A percentile compares a stretch with the other conserved stretches of the same genome.
These are phyloP conservation scores for Pteronotus mesoamericanus DNA, from an alignment of 2,797 vertebrate species.

Conservation along the genomic window DNA sequence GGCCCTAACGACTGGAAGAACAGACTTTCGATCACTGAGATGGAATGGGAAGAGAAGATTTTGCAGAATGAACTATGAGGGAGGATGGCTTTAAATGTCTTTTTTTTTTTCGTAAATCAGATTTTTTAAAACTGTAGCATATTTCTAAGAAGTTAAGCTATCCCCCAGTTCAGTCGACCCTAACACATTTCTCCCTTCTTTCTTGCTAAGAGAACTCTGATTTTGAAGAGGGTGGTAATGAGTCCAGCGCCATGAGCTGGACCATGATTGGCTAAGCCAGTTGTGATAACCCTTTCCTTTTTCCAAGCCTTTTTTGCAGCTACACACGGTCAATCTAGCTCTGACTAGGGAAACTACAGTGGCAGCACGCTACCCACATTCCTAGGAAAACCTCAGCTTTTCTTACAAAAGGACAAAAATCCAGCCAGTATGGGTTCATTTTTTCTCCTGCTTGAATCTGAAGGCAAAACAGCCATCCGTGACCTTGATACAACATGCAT, in stretches of 20 bases:
- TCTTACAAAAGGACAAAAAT: neutral
- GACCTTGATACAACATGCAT: neutral
- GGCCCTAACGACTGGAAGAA: neutral
- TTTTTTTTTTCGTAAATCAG: neutral
- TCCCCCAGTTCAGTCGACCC: neutral
- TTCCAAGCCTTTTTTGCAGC: neutral
- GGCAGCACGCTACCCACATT: neutral
- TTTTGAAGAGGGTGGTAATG: neutral
- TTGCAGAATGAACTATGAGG: neutral
- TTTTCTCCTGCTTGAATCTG: neutral
- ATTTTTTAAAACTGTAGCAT: neutral
- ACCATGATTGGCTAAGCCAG: neutral
- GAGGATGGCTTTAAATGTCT: neutral
- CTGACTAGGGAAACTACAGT: neutral
- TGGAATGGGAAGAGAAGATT: neutral
- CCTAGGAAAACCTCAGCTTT: neutral
- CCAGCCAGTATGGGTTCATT: neutral
- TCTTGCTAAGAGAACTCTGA: neutral
- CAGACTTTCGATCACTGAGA: neutral
- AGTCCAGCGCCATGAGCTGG: fast-evolving
- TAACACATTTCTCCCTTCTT: neutral
- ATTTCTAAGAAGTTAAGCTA: neutral
- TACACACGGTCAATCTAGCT: neutral
- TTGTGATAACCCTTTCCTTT: neutral
- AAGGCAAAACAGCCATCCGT: neutral